phyloP scores from a whole-genome alignment of 2,888 invertebrate genomes.

The Glyphotaelius pellucidus region DNA sequence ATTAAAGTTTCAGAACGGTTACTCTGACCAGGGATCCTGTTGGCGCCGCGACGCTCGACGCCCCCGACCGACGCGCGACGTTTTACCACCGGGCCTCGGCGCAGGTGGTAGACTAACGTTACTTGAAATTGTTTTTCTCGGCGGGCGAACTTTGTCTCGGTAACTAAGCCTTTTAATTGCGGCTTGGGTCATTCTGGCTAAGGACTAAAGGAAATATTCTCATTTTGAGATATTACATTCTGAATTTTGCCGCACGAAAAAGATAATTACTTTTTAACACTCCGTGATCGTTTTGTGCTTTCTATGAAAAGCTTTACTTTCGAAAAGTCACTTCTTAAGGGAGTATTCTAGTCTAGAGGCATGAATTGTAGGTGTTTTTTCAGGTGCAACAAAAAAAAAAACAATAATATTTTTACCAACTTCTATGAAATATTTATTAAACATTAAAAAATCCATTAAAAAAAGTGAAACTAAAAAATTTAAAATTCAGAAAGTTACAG shows the following conservation, averaged over 20 bases:
- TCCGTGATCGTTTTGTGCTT: not conserved
- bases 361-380: too few species aligned
- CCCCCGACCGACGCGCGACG: not conserved
- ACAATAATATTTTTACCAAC: too few species aligned
- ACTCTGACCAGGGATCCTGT: not conserved
- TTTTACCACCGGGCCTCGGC: not conserved
- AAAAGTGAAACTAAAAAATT: too few species aligned
- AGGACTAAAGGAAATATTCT: slow-evolving; percentile 22
- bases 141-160: slow-evolving; percentile 4
- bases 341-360: too few species aligned
- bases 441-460: too few species aligned
- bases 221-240: slow-evolving; percentile 12
- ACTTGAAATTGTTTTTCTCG: slow-evolving; percentile 43
- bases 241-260: not conserved
- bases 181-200: slow-evolving; percentile 32
- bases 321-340: not conserved
- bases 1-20: slow-evolving; percentile 56
- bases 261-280: slow-evolving; percentile 8
- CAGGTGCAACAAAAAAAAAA: too few species aligned
- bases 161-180: slow-evolving; percentile 45
- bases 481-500: too few species aligned
- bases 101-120: slow-evolving; percentile 48
- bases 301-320: not conserved
- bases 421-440: too few species aligned
- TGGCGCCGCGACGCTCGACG: not conserved